Evolutionary conservation across 2,797 vertebrate genomes (phyloP), one percentile per base, ranked within the genome.

Genomic region (Diplodus puntazzo): DNA sequence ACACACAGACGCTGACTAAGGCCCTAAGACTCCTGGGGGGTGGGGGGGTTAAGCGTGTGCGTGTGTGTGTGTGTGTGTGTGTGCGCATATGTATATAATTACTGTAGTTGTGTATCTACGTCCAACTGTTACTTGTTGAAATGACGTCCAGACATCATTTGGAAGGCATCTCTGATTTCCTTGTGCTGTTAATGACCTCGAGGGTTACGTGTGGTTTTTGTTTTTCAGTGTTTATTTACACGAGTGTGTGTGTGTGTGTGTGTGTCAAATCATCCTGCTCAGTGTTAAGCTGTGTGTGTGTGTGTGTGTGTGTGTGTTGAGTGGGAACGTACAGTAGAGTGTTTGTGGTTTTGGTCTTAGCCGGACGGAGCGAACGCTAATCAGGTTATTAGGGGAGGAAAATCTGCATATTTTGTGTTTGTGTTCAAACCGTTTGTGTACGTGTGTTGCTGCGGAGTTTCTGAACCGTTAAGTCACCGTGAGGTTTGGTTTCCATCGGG

Each of bases 1-100:
- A 93, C 93, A 92, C 88, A 92, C 90, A 92, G 90, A 93, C 90
- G 88, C 93, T 92, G 92, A 94, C 87, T 92, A 91, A 93, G 89
- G 86, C 88, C 86, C 66, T 62, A 82, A 85, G 88, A 92, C 88
- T 90, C 65, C 83, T 82, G 61, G 78, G 70, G 63, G 59, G 57
- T 5, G 13, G 66, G 25, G 45, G 64, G 52, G 18, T 53, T 53
- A 14, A 20, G 60, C 1, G 18, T 55, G 71, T 66, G 82, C 17
- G 21, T 74, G 52, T 64, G 68, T 73, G 52, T 57, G 30, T 34
- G 34, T 69, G 49, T 34, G 30, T 34, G 55, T 58, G 58, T 66
- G 34, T 67, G 54, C 67, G 49, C 39, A 54, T 82, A 53, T 85
- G 63, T 75, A 49, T 81, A 60, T 78, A 73, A 81, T 81, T 75